These are phyloP conservation scores for Pitangus sulphuratus DNA, from an alignment of 2,797 vertebrate species.

Conservation along the genomic window DNA sequence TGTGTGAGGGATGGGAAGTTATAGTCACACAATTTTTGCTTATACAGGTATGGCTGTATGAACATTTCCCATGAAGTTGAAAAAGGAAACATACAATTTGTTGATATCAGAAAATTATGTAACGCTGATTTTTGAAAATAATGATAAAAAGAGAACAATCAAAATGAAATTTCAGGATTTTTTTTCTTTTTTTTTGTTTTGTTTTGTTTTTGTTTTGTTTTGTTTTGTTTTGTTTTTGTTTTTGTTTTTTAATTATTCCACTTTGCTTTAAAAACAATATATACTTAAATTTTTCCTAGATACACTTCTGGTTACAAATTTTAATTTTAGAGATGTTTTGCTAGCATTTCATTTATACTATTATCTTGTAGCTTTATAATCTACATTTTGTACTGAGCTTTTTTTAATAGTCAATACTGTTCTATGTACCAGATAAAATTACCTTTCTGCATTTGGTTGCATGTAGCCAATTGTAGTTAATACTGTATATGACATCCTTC, in stretches of 20 bases:
- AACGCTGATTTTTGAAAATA: not conserved
- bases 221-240: not conserved
- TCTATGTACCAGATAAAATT: not conserved
- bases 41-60: accelerated
- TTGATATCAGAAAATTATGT: not conserved
- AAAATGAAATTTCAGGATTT: not conserved
- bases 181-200: not conserved
- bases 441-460: not conserved
- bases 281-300: not conserved
- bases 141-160: not conserved
- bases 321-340: not conserved
- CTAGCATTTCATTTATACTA: not conserved
- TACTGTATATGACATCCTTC: not conserved
- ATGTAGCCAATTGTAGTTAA: not conserved
- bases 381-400: not conserved
- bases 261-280: not conserved
- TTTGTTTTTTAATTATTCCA: not conserved
- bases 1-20: not conserved
- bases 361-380: not conserved
- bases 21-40: not conserved
- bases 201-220: not conserved
- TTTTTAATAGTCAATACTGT: not conserved
- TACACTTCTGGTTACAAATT: not conserved
- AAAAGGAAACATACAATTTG: not conserved
- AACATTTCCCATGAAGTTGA: not conserved